Conservation (phyloP, 2,888 invertebrate genomes). For the Schizotus pectinicornis region DNA sequence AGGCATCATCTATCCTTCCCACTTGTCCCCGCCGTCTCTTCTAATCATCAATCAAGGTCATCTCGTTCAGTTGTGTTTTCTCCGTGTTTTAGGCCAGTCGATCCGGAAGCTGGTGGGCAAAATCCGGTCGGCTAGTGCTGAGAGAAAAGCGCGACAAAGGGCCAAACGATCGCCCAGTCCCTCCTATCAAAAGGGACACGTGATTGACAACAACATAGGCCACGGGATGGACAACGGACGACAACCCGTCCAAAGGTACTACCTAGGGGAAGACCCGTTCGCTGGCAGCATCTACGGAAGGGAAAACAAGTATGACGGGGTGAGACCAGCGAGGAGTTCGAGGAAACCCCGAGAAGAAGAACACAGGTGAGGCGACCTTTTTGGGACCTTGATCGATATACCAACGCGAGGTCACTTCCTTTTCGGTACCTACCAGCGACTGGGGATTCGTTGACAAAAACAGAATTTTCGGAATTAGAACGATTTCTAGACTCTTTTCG, state of each 20-base stretch:
- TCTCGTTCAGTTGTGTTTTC: slow-evolving; percentile 43
- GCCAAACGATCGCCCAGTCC: slow-evolving; percentile 66
- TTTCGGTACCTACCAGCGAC: not conserved
- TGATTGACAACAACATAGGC: slow-evolving; percentile 62
- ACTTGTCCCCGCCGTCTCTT: slow-evolving; percentile 50
- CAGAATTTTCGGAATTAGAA: too few species aligned
- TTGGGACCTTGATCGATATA: too few species aligned
- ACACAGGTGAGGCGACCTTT: slow-evolving; percentile 57
- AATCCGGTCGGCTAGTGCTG: slow-evolving; percentile 76
- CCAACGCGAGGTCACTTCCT: not conserved
- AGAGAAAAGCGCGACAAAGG: slow-evolving; percentile 68
- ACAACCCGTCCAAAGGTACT: slow-evolving; percentile 69
- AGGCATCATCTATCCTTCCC: slow-evolving; percentile 42
- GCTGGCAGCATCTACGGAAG: slow-evolving; percentile 82
- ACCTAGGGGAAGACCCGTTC: slow-evolving; percentile 87
- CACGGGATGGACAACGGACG: slow-evolving; percentile 28
- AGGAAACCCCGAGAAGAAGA: slow-evolving; percentile 50
- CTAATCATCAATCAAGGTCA: slow-evolving; percentile 37
- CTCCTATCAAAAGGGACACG: slow-evolving; percentile 64
- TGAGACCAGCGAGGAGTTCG: slow-evolving; percentile 58
- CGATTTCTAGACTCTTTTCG: too few species aligned
- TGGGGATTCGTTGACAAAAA: not conserved
- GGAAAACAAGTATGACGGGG: slow-evolving; percentile 82
- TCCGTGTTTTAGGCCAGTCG: slow-evolving; percentile 70
- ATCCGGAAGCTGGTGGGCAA: slow-evolving; percentile 83